Evolutionary conservation across 2,888 invertebrate species (phyloP), one percentile per base, ranked within the genome.

Genomic region (Bedellia somnulentella): DNA sequence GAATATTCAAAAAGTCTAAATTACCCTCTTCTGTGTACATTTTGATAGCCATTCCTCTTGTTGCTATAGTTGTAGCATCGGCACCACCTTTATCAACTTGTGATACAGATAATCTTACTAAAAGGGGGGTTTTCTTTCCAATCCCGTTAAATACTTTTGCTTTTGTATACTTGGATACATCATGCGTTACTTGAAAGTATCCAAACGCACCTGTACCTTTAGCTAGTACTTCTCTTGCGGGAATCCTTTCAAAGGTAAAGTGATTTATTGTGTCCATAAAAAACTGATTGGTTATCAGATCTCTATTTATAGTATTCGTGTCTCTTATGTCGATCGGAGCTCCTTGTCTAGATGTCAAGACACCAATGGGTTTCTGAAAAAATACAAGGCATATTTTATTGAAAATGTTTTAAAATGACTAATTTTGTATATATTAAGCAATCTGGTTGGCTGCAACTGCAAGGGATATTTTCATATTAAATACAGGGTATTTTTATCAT

Each of bases 171-270:
- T 79, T 60, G 1, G 68, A 64, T 30, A 91, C 87, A 47, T 91
- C 89, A 44, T 90, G 81, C 1, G 90, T 90, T 1, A 89, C 86
- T 57, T 87, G 85, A 44, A 92, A 88, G 46, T 87, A 87, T 2
- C 86, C 89, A 48, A 86, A 87, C 1, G 88, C 88, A 21, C 87
- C 92, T 21, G 86, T 87, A 37, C 93, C 95, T 64, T 94, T 94
- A 1, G 94, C 93, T 55, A 93, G 93, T 1, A 92, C 93, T 0
- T 92, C 89, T 42, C 94, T 79, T 52, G 94, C 94, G 0, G 94
- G 93, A 45, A 93, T 92, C 32, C 93, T 79, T 56, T 91, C 93
- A 16, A 89, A 73, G 45, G 83, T 81, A 48, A 91, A 91, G 46
- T 89, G 84, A 1, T 85, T 70, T 38, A 86, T 58, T 47, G 85